phyloP scores from a whole-genome alignment of 2,888 invertebrate species.

The Monopis laevigella region DNA sequence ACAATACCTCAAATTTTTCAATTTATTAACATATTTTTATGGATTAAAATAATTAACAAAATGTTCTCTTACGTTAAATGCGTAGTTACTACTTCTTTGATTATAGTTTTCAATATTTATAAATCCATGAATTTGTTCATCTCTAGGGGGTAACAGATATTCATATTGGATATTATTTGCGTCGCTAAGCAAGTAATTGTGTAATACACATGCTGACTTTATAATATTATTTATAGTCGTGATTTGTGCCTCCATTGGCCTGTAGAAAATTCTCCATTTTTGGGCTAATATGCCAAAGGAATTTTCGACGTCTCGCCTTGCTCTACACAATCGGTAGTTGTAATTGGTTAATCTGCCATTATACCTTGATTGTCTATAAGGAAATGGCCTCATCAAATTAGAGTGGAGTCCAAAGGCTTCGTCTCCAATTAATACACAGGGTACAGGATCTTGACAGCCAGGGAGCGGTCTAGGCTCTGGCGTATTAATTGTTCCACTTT shows the following conservation, averaged over 20 bases:
- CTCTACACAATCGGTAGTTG: conserved; percentile 4
- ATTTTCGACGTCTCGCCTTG: conserved; percentile 1
- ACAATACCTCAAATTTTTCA: too few relatives aligned
- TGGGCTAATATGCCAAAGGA: neutral
- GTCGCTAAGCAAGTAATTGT: too few relatives aligned
- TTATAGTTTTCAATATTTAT: too few relatives aligned
- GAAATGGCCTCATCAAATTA: neutral
- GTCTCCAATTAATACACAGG: neutral
- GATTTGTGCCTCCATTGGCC: neutral
- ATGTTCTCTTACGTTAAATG: too few relatives aligned
- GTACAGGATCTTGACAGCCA: neutral
- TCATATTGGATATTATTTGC: too few relatives aligned
- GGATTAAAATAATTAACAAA: too few relatives aligned
- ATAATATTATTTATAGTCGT: neutral
- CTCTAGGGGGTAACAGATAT: too few relatives aligned
- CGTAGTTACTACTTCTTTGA: too few relatives aligned
- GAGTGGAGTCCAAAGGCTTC: neutral
- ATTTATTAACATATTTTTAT: too few relatives aligned
- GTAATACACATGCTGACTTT: neutral
- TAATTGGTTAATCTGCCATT: conserved; percentile 1
- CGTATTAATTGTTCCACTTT: neutral
- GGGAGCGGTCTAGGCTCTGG: neutral
- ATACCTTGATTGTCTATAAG: neutral
- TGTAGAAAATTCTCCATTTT: neutral
- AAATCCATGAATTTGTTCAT: too few relatives aligned